These are phyloP conservation scores for Phortica magna DNA, from an alignment of 2,888 invertebrate genomes.

Conservation along the genomic window DNA sequence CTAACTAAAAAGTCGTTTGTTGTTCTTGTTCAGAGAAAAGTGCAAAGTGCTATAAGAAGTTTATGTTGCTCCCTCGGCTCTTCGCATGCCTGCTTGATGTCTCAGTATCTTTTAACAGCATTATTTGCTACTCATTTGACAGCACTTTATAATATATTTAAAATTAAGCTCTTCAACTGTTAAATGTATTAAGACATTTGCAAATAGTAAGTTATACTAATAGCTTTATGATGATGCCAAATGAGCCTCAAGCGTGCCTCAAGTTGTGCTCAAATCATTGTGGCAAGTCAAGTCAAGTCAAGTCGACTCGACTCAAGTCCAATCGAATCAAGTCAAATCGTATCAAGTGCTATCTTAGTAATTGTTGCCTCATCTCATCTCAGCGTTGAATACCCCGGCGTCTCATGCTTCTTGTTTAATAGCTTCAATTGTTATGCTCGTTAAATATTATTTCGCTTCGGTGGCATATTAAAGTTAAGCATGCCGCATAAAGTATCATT, in stretches of 20 bases:
- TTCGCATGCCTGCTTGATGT: too few species aligned
- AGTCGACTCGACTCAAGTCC: not conserved
- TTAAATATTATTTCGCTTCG: conserved; percentile 17
- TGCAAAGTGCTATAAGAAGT: too few species aligned
- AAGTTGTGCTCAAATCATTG: not conserved
- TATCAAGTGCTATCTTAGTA: too few species aligned
- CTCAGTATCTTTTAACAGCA: too few species aligned
- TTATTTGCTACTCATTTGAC: not conserved
- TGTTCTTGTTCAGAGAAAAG: too few species aligned
- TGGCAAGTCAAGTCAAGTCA: not conserved
- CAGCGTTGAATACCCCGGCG: not conserved
- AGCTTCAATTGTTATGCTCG: conserved; percentile 21
- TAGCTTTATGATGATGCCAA: conserved; percentile 11
- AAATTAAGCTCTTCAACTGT: too few species aligned
- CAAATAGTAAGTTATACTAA: conserved; percentile 13
- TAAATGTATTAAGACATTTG: not conserved
- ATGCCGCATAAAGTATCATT: conserved; percentile 20
- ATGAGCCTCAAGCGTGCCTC: not conserved
- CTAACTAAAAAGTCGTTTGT: too few species aligned
- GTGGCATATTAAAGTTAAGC: conserved; percentile 11
- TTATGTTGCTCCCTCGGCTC: too few species aligned
- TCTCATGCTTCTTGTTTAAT: not conserved
- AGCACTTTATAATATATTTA: not conserved
- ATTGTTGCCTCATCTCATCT: not conserved
- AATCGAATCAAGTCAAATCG: too few species aligned